Conservation (phyloP, 2,797 vertebrate species). For the Notolabrus celidotus region DNA sequence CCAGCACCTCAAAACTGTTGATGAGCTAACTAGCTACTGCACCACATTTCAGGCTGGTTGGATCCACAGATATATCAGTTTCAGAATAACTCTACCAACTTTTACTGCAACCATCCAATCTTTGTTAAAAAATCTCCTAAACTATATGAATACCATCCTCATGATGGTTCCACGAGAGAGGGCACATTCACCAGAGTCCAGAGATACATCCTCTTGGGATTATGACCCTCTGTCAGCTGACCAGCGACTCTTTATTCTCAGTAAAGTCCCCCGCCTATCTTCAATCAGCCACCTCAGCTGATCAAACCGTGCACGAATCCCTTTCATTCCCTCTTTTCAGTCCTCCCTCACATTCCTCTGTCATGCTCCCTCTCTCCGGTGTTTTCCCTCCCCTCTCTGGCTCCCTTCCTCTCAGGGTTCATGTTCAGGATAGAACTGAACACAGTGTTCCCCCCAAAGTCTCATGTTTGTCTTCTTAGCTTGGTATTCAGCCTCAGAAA, state of each 20-base stretch:
- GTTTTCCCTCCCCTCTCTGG: constrained; percentile 50
- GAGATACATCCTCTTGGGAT: not conserved
- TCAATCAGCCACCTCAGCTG: constrained; percentile 24
- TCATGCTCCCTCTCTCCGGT: constrained; percentile 37
- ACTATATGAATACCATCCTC: no score
- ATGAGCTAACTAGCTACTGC: no score
- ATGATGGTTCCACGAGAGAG: not conserved
- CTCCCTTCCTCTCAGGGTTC: constrained; percentile 37
- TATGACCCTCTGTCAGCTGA: not conserved
- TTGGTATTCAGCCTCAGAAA: constrained; percentile 61
- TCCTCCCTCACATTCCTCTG: constrained; percentile 59
- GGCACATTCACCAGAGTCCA: no score
- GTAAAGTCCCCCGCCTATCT: constrained; percentile 20
- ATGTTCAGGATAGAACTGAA: constrained; percentile 68
- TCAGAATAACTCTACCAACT: no score
- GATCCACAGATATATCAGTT: no score
- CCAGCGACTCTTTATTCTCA: not conserved
- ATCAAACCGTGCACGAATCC: constrained; percentile 28
- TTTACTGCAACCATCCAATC: no score
- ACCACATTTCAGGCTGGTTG: no score
- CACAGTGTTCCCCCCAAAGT: constrained; percentile 69
- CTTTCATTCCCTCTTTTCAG: constrained; percentile 32
- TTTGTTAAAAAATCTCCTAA: no score
- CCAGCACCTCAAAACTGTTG: no score
- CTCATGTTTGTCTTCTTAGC: constrained; percentile 71